Conservation (phyloP, 2,888 invertebrate species). For the Unio pictorum region DNA sequence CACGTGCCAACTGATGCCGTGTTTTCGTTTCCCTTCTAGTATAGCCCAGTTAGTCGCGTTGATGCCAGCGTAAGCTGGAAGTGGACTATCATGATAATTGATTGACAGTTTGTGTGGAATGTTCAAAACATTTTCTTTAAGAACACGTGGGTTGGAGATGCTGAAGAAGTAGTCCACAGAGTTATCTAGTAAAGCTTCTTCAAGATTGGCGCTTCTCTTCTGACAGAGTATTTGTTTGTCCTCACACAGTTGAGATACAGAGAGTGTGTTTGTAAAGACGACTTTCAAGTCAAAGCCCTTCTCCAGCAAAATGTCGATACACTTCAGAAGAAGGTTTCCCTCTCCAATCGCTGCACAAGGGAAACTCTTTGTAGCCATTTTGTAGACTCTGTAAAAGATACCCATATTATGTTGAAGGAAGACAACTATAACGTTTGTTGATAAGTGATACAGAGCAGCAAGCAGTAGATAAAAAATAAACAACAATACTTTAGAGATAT, state of each 20-base stretch:
- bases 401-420: no score
- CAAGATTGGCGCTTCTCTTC: constrained; percentile 26
- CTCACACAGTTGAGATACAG: no score
- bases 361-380: no score
- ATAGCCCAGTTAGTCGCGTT: constrained; percentile 53
- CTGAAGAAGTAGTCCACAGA: constrained; percentile 43
- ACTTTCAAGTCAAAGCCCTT: no score
- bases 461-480: no score
- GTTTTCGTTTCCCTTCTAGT: constrained; percentile 37
- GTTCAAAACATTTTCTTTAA: constrained; percentile 33
- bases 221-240: constrained; percentile 22
- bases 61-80: constrained; percentile 50
- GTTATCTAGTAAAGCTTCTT: constrained; percentile 18
- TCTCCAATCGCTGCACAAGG: constrained; percentile 47
- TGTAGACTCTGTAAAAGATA: no score
- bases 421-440: no score
- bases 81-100: constrained; percentile 50
- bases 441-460: no score
- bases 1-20: constrained; percentile 51
- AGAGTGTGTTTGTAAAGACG: no score
- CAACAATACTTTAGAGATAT: no score
- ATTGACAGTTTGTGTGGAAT: constrained; percentile 36
- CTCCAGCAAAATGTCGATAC: no score
- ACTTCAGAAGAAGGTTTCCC: constrained; percentile 39
- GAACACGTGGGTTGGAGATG: constrained; percentile 47